Conservation (phyloP, 2,888 invertebrate genomes). For the Parasteatoda lunata region DNA sequence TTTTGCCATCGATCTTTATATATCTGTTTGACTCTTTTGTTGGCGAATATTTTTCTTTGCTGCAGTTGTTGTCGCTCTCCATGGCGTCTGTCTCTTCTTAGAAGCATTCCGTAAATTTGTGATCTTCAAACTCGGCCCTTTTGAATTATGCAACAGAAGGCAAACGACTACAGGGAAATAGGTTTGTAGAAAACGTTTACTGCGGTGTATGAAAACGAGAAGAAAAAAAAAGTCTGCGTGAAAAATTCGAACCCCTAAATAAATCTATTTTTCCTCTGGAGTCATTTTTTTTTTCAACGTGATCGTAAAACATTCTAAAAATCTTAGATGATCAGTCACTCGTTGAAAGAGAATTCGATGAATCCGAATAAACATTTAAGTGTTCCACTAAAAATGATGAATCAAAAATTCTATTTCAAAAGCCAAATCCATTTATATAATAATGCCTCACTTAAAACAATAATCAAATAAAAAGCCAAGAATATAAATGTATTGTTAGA, state of each 20-base stretch:
- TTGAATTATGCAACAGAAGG: constrained; percentile 39
- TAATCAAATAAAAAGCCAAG: background rate
- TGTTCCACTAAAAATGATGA: background rate
- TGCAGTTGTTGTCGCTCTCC: background rate
- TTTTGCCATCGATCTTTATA: constrained; percentile 5
- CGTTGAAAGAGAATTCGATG: background rate
- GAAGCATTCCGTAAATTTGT: constrained; percentile 40
- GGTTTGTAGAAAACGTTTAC: background rate
- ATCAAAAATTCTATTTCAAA: background rate
- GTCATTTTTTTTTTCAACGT: background rate
- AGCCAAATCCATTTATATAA: background rate
- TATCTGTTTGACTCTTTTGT: constrained; percentile 5
- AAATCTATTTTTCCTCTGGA: background rate
- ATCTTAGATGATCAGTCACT: background rate
- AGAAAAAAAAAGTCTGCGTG: background rate
- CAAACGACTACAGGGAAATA: background rate
- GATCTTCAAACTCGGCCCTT: constrained; percentile 18
- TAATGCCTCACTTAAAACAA: background rate
- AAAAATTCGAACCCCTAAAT: background rate
- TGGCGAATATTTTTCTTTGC: background rate
- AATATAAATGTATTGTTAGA: too few relatives aligned
- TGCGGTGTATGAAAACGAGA: background rate
- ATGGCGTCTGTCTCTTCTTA: background rate
- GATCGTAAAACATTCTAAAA: background rate
- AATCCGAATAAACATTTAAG: background rate